Base-by-base conservation (phyloP, 2,888 invertebrate species). In the Dynastes tityus region DNA sequence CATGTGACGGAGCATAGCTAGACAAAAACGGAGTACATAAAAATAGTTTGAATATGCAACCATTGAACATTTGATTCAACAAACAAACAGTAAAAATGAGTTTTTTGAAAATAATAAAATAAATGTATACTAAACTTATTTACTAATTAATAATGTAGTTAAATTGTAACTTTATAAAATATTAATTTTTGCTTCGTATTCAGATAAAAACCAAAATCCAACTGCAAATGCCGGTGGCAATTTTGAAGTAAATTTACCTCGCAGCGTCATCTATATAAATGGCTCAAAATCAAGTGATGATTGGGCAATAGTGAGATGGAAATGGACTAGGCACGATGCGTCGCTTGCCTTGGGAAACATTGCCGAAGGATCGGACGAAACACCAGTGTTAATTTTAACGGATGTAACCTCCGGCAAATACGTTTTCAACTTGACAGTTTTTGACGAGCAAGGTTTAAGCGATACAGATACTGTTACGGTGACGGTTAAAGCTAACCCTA, bases 221-320 rank as follows among this genome's bases (percentile, higher is more conserved):
- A 94, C 94, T 85, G 97, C 98, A 0, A 94, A 96, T 86, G 97
- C 95, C 0, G 97, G 97, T 5, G 96, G 95, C 0, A 96, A 97
- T 88, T 93, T 94, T 86, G 93, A 94, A 16, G 90, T 97, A 0
- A 91, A 93, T 64, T 89, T 96, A 71, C 97, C 98, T 0, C 89
- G 93, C 2, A 92, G 93, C 55, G 93, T 95, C 22, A 91, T 98
- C 8, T 91, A 93, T 70, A 90, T 98, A 76, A 97, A 98, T 89
- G 98, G 98, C 0, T 93, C 95, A 0, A 91, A 91, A 80, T 98
- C 98, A 0, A 92, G 92, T 22, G 98, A 98, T 87, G 98, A 98
- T 89, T 93, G 97, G 87, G 93, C 93, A 11, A 95, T 98, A 78
- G 94, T 94, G 0, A 92, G 94, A 75, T 98, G 96, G 92, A 90